phyloP scores from a whole-genome alignment of 2,888 invertebrate genomes.

The Ophioninae sp. region DNA sequence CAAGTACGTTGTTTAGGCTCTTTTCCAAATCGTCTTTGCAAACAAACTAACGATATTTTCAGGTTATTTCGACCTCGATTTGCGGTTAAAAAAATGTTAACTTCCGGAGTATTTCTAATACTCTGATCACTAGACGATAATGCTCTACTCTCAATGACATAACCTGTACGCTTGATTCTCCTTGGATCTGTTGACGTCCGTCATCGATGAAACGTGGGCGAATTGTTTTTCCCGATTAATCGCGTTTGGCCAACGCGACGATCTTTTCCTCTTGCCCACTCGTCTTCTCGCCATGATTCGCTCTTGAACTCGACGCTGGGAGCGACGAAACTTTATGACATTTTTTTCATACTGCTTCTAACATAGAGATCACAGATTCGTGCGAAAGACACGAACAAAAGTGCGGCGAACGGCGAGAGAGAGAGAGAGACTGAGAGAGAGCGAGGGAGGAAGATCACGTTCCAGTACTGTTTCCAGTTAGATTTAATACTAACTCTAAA shows the following conservation, averaged over 20 bases:
- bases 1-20: no score
- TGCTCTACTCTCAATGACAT: neutral
- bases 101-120: neutral
- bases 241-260: neutral
- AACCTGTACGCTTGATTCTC: constrained; percentile 39
- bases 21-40: no score
- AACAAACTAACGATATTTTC: neutral
- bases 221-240: constrained; percentile 29
- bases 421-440: neutral
- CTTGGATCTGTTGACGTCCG: constrained; percentile 7
- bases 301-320: neutral
- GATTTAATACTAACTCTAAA: neutral
- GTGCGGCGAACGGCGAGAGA: neutral
- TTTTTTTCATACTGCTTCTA: neutral
- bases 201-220: constrained; percentile 21
- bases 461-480: neutral
- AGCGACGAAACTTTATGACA: constrained; percentile 23
- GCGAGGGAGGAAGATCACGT: neutral
- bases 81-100: neutral
- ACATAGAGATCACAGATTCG: neutral
- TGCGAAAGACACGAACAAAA: neutral
- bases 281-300: constrained; percentile 47
- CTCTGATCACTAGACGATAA: neutral
- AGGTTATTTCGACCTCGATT: neutral
- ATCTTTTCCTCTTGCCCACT: constrained; percentile 25